Evolutionary conservation across 2,797 vertebrate genomes (phyloP).

Genomic region (Pipistrellus pygmaeus): DNA sequence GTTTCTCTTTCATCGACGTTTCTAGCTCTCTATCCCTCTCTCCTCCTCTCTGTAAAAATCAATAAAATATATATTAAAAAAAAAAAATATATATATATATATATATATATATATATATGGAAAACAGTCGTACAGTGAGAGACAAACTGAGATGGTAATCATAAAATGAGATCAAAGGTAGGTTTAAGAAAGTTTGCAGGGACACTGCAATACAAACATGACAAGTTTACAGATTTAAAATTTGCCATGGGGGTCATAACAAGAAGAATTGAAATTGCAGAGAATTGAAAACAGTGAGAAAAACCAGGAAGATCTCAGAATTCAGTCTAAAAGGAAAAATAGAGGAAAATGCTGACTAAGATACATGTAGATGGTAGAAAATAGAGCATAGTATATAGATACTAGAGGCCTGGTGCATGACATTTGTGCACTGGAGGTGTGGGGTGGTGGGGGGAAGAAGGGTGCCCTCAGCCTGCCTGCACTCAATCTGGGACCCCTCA

Average conservation of each 20-base stretch:
- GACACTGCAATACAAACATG: background rate
- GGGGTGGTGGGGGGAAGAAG: too few relatives aligned
- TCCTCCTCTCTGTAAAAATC: too few relatives aligned
- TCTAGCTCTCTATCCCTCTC: too few relatives aligned
- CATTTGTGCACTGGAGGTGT: too few relatives aligned
- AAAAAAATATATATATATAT: too few relatives aligned
- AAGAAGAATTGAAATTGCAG: background rate
- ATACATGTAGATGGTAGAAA: background rate
- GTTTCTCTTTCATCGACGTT: too few relatives aligned
- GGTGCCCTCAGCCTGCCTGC: too few relatives aligned
- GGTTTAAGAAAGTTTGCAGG: background rate
- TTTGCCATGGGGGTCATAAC: background rate
- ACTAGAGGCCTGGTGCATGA: too few relatives aligned
- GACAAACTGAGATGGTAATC: background rate
- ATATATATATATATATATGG: too few relatives aligned
- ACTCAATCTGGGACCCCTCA: too few relatives aligned
- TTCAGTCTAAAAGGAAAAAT: slow-evolving; percentile 8
- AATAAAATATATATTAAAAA: too few relatives aligned
- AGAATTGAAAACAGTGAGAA: background rate
- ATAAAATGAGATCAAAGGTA: slow-evolving; percentile 34
- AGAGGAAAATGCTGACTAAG: background rate
- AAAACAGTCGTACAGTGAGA: background rate
- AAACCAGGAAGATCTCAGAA: background rate
- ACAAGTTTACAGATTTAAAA: slow-evolving; percentile 27
- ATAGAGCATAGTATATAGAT: background rate